phyloP scores from a whole-genome alignment of 2,888 invertebrate species.

The Crepidodera aurea region DNA sequence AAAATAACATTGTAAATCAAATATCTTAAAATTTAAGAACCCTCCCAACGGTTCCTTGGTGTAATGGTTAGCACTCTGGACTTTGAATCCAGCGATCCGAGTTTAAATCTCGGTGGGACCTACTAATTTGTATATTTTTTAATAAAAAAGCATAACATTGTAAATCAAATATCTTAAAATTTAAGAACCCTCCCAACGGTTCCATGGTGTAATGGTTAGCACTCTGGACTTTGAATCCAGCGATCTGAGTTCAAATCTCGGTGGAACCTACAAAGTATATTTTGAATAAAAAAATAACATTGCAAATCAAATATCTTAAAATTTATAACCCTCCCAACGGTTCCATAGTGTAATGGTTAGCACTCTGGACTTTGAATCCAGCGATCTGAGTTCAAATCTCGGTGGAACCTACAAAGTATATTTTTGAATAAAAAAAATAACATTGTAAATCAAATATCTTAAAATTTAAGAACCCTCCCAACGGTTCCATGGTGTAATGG shows the following conservation, averaged over 20 bases:
- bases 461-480: background rate
- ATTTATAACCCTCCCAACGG: too few species aligned
- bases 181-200: too few species aligned
- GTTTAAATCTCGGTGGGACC: constrained; percentile 67
- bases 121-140: background rate
- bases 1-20: too few species aligned
- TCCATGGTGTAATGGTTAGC: constrained; percentile 72
- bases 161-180: too few species aligned
- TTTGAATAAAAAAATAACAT: too few species aligned
- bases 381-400: constrained; percentile 83
- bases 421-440: too few species aligned
- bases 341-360: constrained; percentile 71
- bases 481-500: constrained; percentile 66
- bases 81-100: constrained; percentile 83
- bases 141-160: too few species aligned
- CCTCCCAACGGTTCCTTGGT: constrained; percentile 49
- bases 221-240: constrained; percentile 83
- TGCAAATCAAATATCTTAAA: too few species aligned
- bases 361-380: constrained; percentile 84
- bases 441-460: too few species aligned
- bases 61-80: constrained; percentile 82
- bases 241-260: constrained; percentile 84
- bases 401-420: background rate
- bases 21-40: background rate
- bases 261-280: constrained; percentile 73